Base-by-base conservation (phyloP, 2,797 vertebrate species). In the Momotus momota region DNA sequence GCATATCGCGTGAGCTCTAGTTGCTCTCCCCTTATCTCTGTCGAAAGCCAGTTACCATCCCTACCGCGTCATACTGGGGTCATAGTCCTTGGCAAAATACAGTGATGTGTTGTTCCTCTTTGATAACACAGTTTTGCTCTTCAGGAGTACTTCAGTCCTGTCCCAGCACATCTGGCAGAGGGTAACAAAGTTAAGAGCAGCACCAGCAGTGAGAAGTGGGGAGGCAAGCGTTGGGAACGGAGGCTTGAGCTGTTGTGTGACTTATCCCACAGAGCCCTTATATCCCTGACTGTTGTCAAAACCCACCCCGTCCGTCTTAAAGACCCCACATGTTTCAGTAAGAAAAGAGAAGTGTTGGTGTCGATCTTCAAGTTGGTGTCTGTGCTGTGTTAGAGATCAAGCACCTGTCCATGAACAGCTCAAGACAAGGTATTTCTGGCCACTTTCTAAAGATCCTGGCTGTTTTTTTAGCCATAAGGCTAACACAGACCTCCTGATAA, bases 1-100 rank as follows among this genome's bases (percentile, higher is more conserved):
- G 15, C 8, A 1, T n/a, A 49, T 73, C 62, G 45, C 3, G 0
- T 81, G 86, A 79, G 45, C 58, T 83, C 14, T 81, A 41, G 54
- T 57, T 82, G 57, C 41, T 90, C 61, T 67, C 82, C 77, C 46
- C 57, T 92, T 94, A 88, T 91, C 94, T 94, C 35, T 93, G 41
- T 83, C 80, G 52, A 88, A 93, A 93, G 60, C 55, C 58, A 90
- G 27, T 81, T 84, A 16, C 91, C 35, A 26, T 75, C 58, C 61
- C 51, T 91, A 82, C 73, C 80, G 84, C 31, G 0, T 96, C 48
- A 16, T 26, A 40, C 29, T 51, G 22, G 55, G 70, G 46, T 93
- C 89, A 73, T n/a, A 64, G 43, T 90, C 62, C 57, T 58, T 67
- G 10, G 57, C 64, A 79, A 41, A 94, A 72, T 29, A 22, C 2